phyloP scores from a whole-genome alignment of 2,888 invertebrate species.

The Aphodius sticticus region DNA sequence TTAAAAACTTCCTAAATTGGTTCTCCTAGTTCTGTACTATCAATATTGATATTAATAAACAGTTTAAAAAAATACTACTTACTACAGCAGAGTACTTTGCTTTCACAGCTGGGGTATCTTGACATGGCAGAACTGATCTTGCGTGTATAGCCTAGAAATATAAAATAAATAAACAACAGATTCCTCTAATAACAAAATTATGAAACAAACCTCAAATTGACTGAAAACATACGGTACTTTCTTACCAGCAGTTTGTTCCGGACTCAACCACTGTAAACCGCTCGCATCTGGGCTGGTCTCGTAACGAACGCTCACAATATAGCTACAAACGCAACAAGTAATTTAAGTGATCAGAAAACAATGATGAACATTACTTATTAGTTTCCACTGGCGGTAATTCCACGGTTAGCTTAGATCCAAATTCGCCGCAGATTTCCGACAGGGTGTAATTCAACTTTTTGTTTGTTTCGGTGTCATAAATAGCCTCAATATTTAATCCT shows the following conservation, averaged over 20 bases:
- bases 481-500: conserved; percentile 71
- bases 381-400: conserved; percentile 64
- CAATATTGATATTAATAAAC: conserved; percentile 17
- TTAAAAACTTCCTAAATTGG: no score
- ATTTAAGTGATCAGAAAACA: neutral
- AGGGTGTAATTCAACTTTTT: conserved; percentile 62
- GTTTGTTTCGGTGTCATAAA: conserved; percentile 61
- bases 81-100: conserved; percentile 73
- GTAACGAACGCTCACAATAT: conserved; percentile 73
- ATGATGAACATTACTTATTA: conserved; percentile 40
- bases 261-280: conserved; percentile 89
- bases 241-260: conserved; percentile 88
- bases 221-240: conserved; percentile 86
- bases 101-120: conserved; percentile 92
- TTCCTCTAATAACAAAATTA: no score
- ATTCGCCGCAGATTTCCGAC: conserved; percentile 67
- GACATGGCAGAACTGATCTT: conserved; percentile 89
- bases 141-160: conserved; percentile 81
- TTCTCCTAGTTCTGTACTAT: no score
- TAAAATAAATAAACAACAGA: conserved; percentile 9
- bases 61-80: conserved; percentile 43
- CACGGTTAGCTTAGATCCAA: conserved; percentile 82
- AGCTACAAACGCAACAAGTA: conserved; percentile 56
- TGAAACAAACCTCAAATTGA: conserved; percentile 73
- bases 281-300: conserved; percentile 79